Conservation (phyloP, 2,888 invertebrate genomes). For the Cancer borealis region DNA sequence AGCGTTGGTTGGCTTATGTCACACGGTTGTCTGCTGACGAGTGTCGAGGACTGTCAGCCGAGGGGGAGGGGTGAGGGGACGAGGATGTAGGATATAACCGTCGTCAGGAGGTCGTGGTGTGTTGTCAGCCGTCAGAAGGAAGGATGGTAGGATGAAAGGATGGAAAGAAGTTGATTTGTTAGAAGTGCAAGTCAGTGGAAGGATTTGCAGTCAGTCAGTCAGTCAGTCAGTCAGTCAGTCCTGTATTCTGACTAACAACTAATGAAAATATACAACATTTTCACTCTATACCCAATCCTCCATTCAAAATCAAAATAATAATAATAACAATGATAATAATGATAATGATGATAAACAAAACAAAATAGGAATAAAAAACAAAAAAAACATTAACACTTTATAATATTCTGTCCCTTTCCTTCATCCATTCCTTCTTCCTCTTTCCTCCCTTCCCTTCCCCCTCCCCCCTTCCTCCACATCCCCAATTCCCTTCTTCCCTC, state of each 20-base stretch:
- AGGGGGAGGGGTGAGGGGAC: not conserved
- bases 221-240: not conserved
- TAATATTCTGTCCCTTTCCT: not conserved
- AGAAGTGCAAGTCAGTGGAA: too few species aligned
- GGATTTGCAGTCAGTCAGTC: not conserved
- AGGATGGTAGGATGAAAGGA: too few species aligned
- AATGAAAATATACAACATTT: not conserved
- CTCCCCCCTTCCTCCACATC: not conserved
- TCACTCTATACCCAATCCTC: too few species aligned
- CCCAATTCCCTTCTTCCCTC: not conserved
- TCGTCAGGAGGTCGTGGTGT: not conserved
- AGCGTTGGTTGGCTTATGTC: not conserved
- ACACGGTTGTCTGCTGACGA: constrained; percentile 6
- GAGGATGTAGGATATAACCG: not conserved
- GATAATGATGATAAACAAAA: not conserved
- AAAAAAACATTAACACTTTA: not conserved
- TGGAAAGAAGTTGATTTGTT: too few species aligned
- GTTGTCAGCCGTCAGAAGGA: too few species aligned
- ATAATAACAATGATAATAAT: not conserved
- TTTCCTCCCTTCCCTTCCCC: not conserved
- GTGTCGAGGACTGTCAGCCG: not conserved
- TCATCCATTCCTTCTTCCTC: not conserved
- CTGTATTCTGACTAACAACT: not conserved
- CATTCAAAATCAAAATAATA: not conserved
- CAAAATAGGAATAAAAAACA: too few species aligned